phyloP scores from a whole-genome alignment of 2,113 vertebrate genomes.

The Sterrhoptilus dennistouni region DNA sequence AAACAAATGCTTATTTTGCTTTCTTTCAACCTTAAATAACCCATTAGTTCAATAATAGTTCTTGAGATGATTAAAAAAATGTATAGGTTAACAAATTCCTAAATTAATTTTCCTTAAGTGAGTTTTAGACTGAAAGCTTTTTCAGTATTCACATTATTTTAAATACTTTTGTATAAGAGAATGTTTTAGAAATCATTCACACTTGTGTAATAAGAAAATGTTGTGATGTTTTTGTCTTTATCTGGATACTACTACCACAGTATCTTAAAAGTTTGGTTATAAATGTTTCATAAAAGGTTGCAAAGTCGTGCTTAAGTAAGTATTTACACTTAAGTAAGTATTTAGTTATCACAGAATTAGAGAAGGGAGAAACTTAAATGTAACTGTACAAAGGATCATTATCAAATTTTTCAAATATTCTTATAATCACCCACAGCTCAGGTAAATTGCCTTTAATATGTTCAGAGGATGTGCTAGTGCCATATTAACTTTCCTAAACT shows the following conservation, averaged over 20 bases:
- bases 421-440: neutral
- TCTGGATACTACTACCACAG: neutral
- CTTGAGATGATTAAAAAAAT: neutral
- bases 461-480: neutral
- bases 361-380: neutral
- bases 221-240: neutral
- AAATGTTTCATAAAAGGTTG: neutral
- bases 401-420: neutral
- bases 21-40: conserved; percentile 12
- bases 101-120: neutral
- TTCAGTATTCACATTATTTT: neutral
- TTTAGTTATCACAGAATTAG: neutral
- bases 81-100: neutral
- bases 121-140: neutral
- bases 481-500: neutral
- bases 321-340: neutral
- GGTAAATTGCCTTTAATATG: neutral
- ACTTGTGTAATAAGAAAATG: neutral
- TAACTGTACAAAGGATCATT: neutral
- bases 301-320: neutral
- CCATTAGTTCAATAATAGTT: neutral
- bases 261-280: neutral
- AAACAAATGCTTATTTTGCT: neutral
- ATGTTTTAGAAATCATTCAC: neutral
- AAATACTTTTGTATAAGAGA: neutral